Percentiles rank a stretch among this genome's conserved stretches.
These are phyloP conservation scores for Lepidocyrtoides sp. DNA, from an alignment of 2,888 invertebrate species.

Conservation along the genomic window DNA sequence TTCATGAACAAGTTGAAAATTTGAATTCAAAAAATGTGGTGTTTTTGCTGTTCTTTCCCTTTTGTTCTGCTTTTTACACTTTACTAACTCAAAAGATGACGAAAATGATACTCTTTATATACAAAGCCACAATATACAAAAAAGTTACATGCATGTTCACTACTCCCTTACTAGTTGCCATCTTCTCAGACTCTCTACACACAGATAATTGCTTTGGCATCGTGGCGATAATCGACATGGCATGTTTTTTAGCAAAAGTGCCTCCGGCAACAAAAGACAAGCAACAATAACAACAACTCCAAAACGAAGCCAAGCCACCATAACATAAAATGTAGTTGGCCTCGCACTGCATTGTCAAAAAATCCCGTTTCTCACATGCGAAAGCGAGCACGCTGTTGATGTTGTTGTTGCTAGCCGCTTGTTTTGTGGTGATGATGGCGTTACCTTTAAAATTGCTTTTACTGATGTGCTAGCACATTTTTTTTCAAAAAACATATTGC, in stretches of 20 bases:
- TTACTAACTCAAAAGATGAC: not conserved
- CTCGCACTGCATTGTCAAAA: conserved; percentile 27
- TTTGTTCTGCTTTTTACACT: not conserved
- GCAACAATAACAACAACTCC: conserved; percentile 38
- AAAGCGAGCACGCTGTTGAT: conserved; percentile 27
- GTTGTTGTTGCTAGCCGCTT: not conserved
- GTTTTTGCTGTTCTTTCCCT: conserved; percentile 1
- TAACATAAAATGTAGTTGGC: not conserved
- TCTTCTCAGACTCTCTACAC: not conserved
- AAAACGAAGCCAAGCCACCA: not conserved
- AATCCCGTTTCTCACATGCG: conserved; percentile 47
- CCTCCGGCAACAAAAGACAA: conserved; percentile 26
- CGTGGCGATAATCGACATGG: conserved; percentile 44
- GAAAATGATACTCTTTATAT: not conserved
- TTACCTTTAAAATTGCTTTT: conserved; percentile 47
- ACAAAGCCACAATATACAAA: not conserved
- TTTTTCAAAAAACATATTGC: not conserved
- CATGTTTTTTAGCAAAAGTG: conserved; percentile 19
- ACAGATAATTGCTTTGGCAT: conserved; percentile 50
- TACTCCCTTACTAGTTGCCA: not conserved
- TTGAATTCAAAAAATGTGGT: conserved; percentile 28
- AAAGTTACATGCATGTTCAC: not conserved
- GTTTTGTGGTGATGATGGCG: not conserved
- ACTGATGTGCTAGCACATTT: conserved; percentile 28
- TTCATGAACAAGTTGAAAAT: conserved; percentile 6